A percentile compares a stretch with the other conserved stretches of the same genome.
phyloP scores from a whole-genome alignment of 2,888 invertebrate species.

The Spodoptera exigua region DNA sequence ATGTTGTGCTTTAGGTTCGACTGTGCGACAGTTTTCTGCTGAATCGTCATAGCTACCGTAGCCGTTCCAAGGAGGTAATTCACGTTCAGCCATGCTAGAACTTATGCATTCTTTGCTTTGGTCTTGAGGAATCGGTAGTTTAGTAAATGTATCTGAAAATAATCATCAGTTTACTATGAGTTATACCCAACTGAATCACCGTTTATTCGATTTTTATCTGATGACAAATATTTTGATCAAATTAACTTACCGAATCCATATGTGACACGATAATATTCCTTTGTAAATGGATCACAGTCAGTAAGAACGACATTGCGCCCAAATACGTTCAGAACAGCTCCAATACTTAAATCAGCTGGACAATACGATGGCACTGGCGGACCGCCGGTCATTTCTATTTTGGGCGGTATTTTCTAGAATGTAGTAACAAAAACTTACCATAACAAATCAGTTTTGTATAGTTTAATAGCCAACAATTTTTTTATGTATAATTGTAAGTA shows the following conservation, averaged over 20 bases:
- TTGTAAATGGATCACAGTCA: conserved; percentile 96
- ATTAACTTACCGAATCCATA: conserved; percentile 89
- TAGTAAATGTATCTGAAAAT: conserved; percentile 90
- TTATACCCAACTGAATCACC: not conserved
- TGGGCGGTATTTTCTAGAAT: conserved; percentile 78
- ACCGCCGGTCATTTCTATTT: conserved; percentile 82
- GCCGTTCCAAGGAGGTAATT: conserved; percentile 96
- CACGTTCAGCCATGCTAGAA: conserved; percentile 74
- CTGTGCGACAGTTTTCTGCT: conserved; percentile 94
- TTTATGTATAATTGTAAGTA: no score
- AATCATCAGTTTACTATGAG: not conserved
- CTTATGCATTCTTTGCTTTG: conserved; percentile 69
- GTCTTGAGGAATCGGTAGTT: conserved; percentile 85
- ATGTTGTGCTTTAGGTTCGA: conserved; percentile 94
- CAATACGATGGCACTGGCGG: conserved; percentile 85
- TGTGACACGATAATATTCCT: conserved; percentile 94
- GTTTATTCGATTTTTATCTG: not conserved
- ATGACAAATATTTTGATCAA: not conserved
- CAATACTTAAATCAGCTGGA: conserved; percentile 95
- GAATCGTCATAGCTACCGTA: conserved; percentile 97
- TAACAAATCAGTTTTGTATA: no score
- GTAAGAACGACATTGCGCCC: conserved; percentile 94
- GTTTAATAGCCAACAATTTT: no score
- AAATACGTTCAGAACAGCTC: conserved; percentile 94
- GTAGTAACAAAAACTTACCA: not conserved